Conservation (phyloP, 1,140 invertebrate species). For the Lordiphosa collinella region DNA sequence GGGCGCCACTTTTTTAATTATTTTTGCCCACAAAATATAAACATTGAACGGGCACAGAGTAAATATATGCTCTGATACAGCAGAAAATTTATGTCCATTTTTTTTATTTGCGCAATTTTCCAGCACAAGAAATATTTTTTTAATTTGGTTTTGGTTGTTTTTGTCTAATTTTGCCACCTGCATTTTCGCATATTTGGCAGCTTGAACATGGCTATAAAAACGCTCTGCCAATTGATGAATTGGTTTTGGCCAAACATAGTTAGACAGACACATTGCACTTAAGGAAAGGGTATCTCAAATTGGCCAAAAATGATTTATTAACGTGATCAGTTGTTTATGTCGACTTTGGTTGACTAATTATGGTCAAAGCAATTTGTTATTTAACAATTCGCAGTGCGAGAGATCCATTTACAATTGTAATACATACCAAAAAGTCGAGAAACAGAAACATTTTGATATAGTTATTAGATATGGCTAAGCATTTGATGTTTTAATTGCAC, state of each 20-base stretch:
- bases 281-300: slow-evolving; percentile 58
- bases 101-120: slow-evolving; percentile 46
- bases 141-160: slow-evolving; percentile 46
- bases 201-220: slow-evolving; percentile 16
- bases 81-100: slow-evolving; percentile 61
- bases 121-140: slow-evolving; percentile 21
- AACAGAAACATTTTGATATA: slow-evolving; percentile 49
- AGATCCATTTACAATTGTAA: slow-evolving; percentile 37
- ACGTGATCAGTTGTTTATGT: slow-evolving; percentile 70
- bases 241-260: slow-evolving; percentile 68
- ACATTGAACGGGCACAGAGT: slow-evolving; percentile 56
- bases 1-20: slow-evolving; percentile 42
- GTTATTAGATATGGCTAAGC: slow-evolving; percentile 60
- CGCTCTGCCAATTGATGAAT: slow-evolving; percentile 62
- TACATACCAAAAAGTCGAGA: slow-evolving; percentile 44
- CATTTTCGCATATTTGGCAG: slow-evolving; percentile 72
- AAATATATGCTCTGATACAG: slow-evolving; percentile 41
- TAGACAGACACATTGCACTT: slow-evolving; percentile 50
- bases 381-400: slow-evolving; percentile 66
- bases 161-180: slow-evolving; percentile 77
- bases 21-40: slow-evolving; percentile 33
- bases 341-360: slow-evolving; percentile 43
- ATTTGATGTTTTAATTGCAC: slow-evolving; percentile 31
- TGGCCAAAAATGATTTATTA: slow-evolving; percentile 74
- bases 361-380: slow-evolving; percentile 68